Evolutionary conservation across 2,888 invertebrate genomes (phyloP).

Genomic region (Xestia ashworthii): DNA sequence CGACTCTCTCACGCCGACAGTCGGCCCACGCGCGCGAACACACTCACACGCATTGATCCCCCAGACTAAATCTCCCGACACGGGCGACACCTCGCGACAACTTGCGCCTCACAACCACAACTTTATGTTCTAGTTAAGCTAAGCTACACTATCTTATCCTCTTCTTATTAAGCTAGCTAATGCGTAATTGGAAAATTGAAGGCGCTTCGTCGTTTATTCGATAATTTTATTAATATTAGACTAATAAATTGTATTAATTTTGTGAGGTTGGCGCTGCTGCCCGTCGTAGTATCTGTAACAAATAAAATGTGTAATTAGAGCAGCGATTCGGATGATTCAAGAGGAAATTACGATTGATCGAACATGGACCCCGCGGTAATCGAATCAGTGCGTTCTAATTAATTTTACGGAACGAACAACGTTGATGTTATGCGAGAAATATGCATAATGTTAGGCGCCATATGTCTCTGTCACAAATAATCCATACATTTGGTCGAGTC

Average conservation of each 20-base stretch:
- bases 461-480: constrained; percentile 53
- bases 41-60: constrained; percentile 69
- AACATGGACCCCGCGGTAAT: constrained; percentile 75
- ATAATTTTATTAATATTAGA: constrained; percentile 70
- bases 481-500: constrained; percentile 52
- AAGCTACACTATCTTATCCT: constrained; percentile 72
- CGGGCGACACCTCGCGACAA: constrained; percentile 53
- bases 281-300: constrained; percentile 84
- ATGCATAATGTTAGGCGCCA: constrained; percentile 1
- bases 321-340: constrained; percentile 68
- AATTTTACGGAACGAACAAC: constrained; percentile 69
- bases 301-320: constrained; percentile 78
- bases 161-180: constrained; percentile 76
- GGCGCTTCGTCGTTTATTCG: constrained; percentile 86
- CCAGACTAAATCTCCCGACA: constrained; percentile 46
- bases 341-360: constrained; percentile 76
- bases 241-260: constrained; percentile 71
- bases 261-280: constrained; percentile 75
- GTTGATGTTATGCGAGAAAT: constrained; percentile 19
- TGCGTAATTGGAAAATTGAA: constrained; percentile 83
- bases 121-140: constrained; percentile 66
- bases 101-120: constrained; percentile 67
- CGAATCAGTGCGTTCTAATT: constrained; percentile 74
- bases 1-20: constrained; percentile 68
- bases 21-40: constrained; percentile 56